Base-by-base conservation (phyloP, 2,888 invertebrate species). In the Tridacna crocea region DNA sequence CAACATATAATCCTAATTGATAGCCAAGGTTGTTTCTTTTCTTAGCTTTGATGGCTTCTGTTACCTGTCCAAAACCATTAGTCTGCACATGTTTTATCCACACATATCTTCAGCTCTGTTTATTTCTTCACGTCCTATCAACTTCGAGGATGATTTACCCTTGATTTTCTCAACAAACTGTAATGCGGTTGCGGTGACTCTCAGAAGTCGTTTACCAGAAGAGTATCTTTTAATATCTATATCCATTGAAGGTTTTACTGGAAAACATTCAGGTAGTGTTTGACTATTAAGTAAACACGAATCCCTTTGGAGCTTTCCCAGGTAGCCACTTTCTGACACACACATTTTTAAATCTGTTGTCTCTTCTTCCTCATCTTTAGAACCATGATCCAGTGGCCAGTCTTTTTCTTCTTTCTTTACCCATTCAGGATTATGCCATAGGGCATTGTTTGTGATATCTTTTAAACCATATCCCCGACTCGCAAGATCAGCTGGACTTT, bases 191-290 rank as follows among this genome's bases (percentile, higher is more conserved):
- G 60, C 68, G 12, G 74, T 74, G 12, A 58, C 66, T 46, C 79
- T n/a, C 24, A 78, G n/a, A 24, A 78, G 65, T 36, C 70, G 72
- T 73, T 36, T 65, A 12, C 61, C 58, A 51, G 73, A 65, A 4
- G 78, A 73, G 46, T 78, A 78, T 27, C 36, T 73, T 51, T 72
- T 55, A 55, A 27, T 22, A 15, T 78, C 58, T 13, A 78, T 73
- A 17, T 70, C 65, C 47, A 78, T 61, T 17, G 78, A 73, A n/a
- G 77, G 51, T 51, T 17, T 51, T 13, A 51, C 12, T 51, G 51
- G 51, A 51, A 51, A 51, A 51, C 51, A 51, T 51, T 51, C 51
- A n/a, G 11, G 22, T 19, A n/a, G n/a, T n/a, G n/a, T n/a, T n/a
- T n/a, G n/a, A n/a, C n/a, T n/a, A n/a, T n/a, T n/a, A n/a, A n/a